Conservation (phyloP, 1,140 invertebrate genomes). For the Eueides isabella region DNA sequence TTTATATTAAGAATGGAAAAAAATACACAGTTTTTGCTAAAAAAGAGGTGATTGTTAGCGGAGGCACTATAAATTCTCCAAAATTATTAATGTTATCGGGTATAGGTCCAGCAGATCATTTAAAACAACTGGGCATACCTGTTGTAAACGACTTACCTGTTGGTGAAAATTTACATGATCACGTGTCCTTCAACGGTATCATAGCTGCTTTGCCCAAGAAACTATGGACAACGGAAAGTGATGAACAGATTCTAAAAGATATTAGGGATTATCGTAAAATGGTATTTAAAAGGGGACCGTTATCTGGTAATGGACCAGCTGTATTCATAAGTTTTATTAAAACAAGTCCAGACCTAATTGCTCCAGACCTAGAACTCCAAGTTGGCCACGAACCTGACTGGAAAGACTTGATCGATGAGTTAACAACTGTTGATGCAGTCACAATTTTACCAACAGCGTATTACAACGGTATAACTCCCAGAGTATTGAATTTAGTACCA, state of each 20-base stretch:
- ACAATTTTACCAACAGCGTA: constrained; percentile 43
- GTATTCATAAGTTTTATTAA: constrained; percentile 78
- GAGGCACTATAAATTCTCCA: constrained; percentile 87
- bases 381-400: constrained; percentile 23
- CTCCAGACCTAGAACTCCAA: constrained; percentile 84
- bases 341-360: constrained; percentile 63
- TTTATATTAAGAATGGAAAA: constrained; percentile 76
- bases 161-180: constrained; percentile 92
- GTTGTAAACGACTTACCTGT: constrained; percentile 85
- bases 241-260: constrained; percentile 32
- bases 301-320: constrained; percentile 75
- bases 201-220: constrained; percentile 80
- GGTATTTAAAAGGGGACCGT: constrained; percentile 62
- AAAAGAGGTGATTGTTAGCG: constrained; percentile 85
- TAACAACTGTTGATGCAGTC: constrained; percentile 28
- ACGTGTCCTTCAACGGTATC: constrained; percentile 84
- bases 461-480: constrained; percentile 40
- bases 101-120: constrained; percentile 70
- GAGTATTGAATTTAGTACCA: constrained; percentile 44
- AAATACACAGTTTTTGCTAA: constrained; percentile 72
- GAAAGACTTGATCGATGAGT: constrained; percentile 40
- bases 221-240: constrained; percentile 83
- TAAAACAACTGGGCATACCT: constrained; percentile 82
- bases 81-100: constrained; percentile 86
- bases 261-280: constrained; percentile 32